Evolutionary conservation across 2,797 vertebrate species (phyloP).

Genomic region (Natrix natrix): DNA sequence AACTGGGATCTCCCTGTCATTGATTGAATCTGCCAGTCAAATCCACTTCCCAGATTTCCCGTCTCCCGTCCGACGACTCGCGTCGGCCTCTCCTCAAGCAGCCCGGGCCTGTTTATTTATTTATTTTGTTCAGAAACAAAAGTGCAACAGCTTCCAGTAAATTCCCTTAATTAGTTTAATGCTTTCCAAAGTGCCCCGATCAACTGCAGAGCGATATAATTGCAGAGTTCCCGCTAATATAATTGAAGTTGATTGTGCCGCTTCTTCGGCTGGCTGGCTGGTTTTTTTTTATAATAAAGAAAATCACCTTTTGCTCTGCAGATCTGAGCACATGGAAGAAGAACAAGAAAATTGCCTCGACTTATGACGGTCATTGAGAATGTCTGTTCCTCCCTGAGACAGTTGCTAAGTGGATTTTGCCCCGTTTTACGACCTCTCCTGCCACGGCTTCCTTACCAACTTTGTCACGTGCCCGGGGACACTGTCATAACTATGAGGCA

Average conservation of each 20-base stretch:
- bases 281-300: neutral
- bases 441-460: neutral
- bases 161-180: slow-evolving; percentile 41
- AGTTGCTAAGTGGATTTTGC: neutral
- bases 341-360: neutral
- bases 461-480: too few species aligned
- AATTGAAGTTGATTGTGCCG: slow-evolving; percentile 11
- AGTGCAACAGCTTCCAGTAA: slow-evolving; percentile 20
- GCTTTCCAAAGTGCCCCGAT: slow-evolving; percentile 23
- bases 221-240: slow-evolving; percentile 16
- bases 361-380: neutral
- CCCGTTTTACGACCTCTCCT: neutral
- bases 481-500: neutral
- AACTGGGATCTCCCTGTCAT: neutral
- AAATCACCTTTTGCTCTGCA: neutral
- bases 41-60: slow-evolving; percentile 10
- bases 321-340: neutral
- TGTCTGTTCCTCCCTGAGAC: neutral
- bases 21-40: slow-evolving; percentile 18
- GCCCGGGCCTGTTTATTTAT: neutral
- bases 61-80: neutral
- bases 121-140: slow-evolving; percentile 1
- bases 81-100: neutral
- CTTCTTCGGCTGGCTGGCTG: neutral
- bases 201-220: slow-evolving; percentile 16